Base-by-base conservation (phyloP, 2,888 invertebrate genomes). In the Portevinia maculata region DNA sequence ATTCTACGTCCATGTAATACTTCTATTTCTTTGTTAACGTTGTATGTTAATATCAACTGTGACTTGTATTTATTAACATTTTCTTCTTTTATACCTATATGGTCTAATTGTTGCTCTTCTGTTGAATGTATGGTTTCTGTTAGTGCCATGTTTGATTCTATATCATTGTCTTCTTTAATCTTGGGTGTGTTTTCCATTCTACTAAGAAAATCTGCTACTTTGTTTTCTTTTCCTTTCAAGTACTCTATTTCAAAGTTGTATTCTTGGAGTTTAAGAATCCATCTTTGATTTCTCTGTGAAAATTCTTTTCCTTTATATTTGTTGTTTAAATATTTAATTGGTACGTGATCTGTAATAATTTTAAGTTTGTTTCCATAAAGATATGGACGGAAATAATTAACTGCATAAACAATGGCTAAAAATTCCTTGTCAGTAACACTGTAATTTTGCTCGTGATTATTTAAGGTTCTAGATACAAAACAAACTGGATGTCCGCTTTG, bases 181-280 rank as follows among this genome's bases (percentile, higher is more conserved):
- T 74, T 52, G 9, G 19, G 30, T 19, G 17, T 30, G 13, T 78
- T 67, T 81, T 81, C 78, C 34, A 75, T 19, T 44, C 83, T 75
- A 52, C 85, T 85, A 15, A 85, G 57, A 73, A 57, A 85, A 62
- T 84, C 85, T 15, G 79, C 79, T 0, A 84, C 79, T 59, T 76
- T 79, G 32, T 79, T 83, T 41, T 83, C 69, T 19, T 75, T 83
- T 0, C 79, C 75, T 57, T 75, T 41, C n/a, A 81, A 41, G 46
- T 85, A 85, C 9, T 83, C 70, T 8, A 84, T 83, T 55, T 52
- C 28, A 39, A 39, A 65, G 17, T 65, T 52, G 32, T 65, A 52
- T 11, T 65, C 50, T 52, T 50, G 50, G 8, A 39, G 50, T 39
- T 64, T 48, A 1, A 64, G 50, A 24, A 50, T 48, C 64, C 64